Conservation (phyloP, 2,888 invertebrate genomes). For the Parnassius mnemosyne region DNA sequence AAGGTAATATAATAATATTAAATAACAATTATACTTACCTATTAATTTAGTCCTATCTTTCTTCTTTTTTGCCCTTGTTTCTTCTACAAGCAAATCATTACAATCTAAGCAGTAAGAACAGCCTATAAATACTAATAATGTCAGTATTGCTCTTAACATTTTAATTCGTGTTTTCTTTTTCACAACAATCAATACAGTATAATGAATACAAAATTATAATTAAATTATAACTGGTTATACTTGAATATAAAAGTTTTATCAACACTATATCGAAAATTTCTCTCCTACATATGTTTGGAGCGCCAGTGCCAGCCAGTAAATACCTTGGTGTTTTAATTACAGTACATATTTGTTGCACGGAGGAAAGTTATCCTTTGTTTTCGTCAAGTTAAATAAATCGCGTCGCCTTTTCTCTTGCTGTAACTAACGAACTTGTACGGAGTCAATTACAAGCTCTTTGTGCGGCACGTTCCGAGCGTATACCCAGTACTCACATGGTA, state of each 20-base stretch:
- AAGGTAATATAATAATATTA: no score
- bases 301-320: conserved; percentile 27
- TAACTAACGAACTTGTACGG: conserved; percentile 64
- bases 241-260: no score
- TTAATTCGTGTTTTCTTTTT: not conserved
- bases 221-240: no score
- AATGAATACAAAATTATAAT: no score
- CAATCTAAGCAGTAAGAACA: conserved; percentile 62
- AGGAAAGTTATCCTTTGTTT: conserved; percentile 72
- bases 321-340: conserved; percentile 33
- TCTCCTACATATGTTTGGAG: not conserved
- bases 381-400: conserved; percentile 59
- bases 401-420: conserved; percentile 57
- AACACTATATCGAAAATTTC: no score
- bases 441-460: conserved; percentile 61
- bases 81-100: conserved; percentile 50
- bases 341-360: conserved; percentile 50
- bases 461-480: conserved; percentile 44
- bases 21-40: conserved; percentile 48
- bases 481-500: conserved; percentile 50
- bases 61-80: conserved; percentile 66
- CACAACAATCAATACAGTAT: no score
- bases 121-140: conserved; percentile 50
- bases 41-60: conserved; percentile 55
- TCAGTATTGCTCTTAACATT: conserved; percentile 51